Percentiles rank a stretch among this genome's conserved stretches.
Conservation (phyloP, 2,797 vertebrate genomes). For the Gymnopithys bicolor region DNA sequence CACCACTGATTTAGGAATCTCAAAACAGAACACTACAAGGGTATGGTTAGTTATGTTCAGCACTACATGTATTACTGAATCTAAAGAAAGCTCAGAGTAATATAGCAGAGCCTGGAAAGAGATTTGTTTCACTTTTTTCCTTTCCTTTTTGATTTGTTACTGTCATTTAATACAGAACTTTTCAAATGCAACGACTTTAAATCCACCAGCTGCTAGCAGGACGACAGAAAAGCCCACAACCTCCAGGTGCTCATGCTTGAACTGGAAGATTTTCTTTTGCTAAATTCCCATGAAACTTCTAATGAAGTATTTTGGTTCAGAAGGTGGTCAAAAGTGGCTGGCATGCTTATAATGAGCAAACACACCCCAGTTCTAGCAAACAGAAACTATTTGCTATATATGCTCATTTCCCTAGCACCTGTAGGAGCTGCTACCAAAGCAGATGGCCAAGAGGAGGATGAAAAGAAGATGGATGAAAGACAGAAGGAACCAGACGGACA, state of each 20-base stretch:
- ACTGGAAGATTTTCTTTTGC: background rate
- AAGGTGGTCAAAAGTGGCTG: background rate
- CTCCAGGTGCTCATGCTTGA: background rate
- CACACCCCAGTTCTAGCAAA: background rate
- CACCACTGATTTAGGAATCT: background rate
- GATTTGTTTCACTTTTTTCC: background rate
- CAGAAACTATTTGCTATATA: background rate
- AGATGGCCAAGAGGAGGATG: conserved; percentile 19
- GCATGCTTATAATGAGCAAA: background rate
- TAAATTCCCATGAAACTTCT: background rate
- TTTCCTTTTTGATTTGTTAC: background rate
- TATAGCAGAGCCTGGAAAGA: background rate
- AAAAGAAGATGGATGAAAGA: background rate
- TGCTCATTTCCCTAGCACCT: background rate
- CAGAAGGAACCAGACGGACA: conserved; percentile 16
- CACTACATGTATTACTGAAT: fast-evolving
- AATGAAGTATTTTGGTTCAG: background rate
- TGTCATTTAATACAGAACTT: background rate
- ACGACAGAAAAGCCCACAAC: background rate
- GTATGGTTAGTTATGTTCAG: background rate
- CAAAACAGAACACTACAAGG: background rate
- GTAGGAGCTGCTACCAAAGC: conserved; percentile 6
- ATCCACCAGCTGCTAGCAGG: background rate
- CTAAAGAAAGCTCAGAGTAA: background rate
- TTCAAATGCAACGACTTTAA: background rate